Evolutionary conservation across 2,797 vertebrate species (phyloP).

Genomic region (Eurystomus glaucurus): DNA sequence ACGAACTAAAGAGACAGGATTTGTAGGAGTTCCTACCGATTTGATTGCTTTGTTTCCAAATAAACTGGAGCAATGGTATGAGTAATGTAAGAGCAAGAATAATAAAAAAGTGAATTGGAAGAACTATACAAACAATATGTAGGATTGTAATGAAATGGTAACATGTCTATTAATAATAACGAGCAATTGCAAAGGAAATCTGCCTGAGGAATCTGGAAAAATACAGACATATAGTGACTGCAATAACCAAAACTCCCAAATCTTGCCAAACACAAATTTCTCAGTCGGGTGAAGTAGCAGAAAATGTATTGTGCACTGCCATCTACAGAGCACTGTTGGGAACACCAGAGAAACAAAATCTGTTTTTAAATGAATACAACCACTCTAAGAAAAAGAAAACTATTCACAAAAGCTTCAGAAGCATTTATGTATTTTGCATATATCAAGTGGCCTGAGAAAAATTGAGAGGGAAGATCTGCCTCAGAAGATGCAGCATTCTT

Average conservation of each 20-base stretch:
- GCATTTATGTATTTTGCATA: no score
- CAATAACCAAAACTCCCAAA: not conserved
- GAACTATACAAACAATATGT: not conserved
- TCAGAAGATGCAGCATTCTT: no score
- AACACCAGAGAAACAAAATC: not conserved
- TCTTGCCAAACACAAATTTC: not conserved
- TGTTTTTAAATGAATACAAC: no score
- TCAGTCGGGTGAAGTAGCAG: fast-evolving
- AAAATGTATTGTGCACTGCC: not conserved
- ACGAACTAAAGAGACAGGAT: not conserved
- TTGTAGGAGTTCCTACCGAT: not conserved
- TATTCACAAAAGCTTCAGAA: no score
- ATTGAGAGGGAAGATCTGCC: no score
- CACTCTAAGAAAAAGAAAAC: no score
- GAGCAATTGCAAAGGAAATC: not conserved
- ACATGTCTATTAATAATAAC: not conserved
- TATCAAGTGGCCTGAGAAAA: no score
- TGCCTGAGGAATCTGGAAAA: not conserved
- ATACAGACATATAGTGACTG: not conserved
- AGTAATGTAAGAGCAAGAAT: not conserved
- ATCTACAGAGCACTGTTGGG: not conserved
- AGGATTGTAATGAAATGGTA: not conserved
- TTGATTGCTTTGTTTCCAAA: not conserved
- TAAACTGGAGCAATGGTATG: not conserved
- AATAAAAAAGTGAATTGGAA: not conserved